phyloP scores from a whole-genome alignment of 1,140 invertebrate species.

The Euwallacea fornicatus region DNA sequence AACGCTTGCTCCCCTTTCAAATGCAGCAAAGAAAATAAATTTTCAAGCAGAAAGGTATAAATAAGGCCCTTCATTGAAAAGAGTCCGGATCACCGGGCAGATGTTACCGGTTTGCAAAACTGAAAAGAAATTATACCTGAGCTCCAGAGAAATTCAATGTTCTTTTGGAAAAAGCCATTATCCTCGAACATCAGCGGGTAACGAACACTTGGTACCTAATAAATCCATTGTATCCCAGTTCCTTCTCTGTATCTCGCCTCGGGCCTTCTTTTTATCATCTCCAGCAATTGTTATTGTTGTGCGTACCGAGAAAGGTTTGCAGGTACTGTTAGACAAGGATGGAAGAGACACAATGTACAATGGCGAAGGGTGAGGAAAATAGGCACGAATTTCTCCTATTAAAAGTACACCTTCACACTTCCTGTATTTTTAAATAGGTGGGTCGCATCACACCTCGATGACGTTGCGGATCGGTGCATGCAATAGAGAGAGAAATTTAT shows the following conservation, averaged over 20 bases:
- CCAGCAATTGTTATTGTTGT: not conserved
- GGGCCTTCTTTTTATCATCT: slow-evolving; percentile 4
- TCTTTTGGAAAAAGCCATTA: not conserved
- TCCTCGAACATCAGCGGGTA: slow-evolving; percentile 1
- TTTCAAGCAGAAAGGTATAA: too few species aligned
- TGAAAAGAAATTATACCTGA: slow-evolving; percentile 1
- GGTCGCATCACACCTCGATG: not conserved
- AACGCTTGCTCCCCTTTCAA: too few species aligned
- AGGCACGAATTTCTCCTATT: slow-evolving; percentile 4
- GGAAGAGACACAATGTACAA: too few species aligned
- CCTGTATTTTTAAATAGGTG: slow-evolving; percentile 10
- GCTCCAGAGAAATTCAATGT: slow-evolving; percentile 7
- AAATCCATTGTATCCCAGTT: slow-evolving; percentile 6
- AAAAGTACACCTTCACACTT: slow-evolving; percentile 9
- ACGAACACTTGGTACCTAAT: slow-evolving; percentile 7
- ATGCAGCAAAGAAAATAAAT: too few species aligned
- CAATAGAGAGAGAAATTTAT: too few species aligned
- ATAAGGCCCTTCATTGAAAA: too few species aligned
- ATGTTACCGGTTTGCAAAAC: not conserved
- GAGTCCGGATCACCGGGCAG: too few species aligned
- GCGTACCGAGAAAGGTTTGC: too few species aligned
- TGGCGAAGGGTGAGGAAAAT: too few species aligned
- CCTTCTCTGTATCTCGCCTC: not conserved
- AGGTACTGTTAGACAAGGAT: too few species aligned
- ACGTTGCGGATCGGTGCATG: not conserved